Evolutionary conservation across 2,888 invertebrate genomes (phyloP), one percentile per base, ranked within the genome.

Genomic region (Glaucopsyche alexis): DNA sequence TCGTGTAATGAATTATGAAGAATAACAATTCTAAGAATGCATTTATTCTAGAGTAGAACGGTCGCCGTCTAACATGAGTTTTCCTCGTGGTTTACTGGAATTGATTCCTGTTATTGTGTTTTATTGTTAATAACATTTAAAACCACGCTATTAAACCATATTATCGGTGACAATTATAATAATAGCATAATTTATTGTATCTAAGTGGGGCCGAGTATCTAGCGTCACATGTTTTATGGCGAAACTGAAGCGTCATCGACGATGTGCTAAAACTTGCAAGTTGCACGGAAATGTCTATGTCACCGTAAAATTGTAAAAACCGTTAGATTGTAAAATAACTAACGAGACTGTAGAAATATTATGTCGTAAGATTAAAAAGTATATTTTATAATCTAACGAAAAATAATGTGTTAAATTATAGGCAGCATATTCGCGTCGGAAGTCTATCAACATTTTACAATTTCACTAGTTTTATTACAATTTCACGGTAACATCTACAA

Each of bases 51-150:
- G 29, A 38, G 14, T 7, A 60, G n/a, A 60, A 60, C 55, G 55
- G 19, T 55, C 16, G 16, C n/a, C 19, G 55, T 19, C 60, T 60
- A 9, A 19, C 55, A 19, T 11, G 19, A 29, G 29, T 69, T 69
- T 69, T 69, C 69, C 69, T 49, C 69, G 2, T 69, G 47, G 13
- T 49, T 69, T 47, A 47, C 49, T 49, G 69, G 69, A 67, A 69
- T 49, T 8, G 47, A 55, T 4, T 69, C 29, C 16, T 47, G 49
- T 69, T 47, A 47, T 69, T 69, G 29, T 47, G 45, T 49, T 69
- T 29, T 47, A 69, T 49, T 67, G 13, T 60, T 29, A 60, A 60
- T 38, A 60, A 50, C n/a, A 47, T 60, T 60, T 60, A 60, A 38
- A 60, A 60, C 29, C 38, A 2, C 0, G 9, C 19, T 13, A 60